phyloP scores from a whole-genome alignment of 2,888 invertebrate genomes.

The Lasioglossum calceatum region DNA sequence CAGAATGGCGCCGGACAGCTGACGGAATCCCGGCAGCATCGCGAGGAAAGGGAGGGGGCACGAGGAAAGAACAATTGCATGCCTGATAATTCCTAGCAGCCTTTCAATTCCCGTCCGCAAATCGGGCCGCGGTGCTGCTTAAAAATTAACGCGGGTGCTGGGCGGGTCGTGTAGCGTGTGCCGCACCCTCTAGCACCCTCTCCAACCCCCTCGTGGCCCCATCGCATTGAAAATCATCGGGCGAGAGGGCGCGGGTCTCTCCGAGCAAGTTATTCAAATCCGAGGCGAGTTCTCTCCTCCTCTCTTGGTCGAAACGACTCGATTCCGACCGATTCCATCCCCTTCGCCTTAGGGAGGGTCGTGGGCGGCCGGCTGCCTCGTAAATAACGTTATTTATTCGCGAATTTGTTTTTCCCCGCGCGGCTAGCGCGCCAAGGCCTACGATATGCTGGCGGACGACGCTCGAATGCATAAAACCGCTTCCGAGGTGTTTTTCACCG shows the following conservation, averaged over 20 bases:
- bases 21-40: not conserved
- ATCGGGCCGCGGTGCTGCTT: constrained; percentile 34
- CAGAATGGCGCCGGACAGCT: not conserved
- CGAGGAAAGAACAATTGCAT: constrained; percentile 9
- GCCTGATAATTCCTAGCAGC: constrained; percentile 32
- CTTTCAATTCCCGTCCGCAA: constrained; percentile 29
- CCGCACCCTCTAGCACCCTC: constrained; percentile 37
- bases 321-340: constrained; percentile 41
- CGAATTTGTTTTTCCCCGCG: constrained; percentile 73
- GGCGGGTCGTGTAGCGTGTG: constrained; percentile 35
- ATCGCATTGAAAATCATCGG: constrained; percentile 36
- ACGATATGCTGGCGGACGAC: constrained; percentile 42
- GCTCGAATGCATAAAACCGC: constrained; percentile 61
- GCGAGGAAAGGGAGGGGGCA: not conserved
- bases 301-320: constrained; percentile 20
- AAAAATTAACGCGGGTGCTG: constrained; percentile 50
- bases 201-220: not conserved
- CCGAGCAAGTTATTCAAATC: constrained; percentile 58
- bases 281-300: constrained; percentile 26
- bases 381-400: constrained; percentile 78
- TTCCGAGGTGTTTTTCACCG: constrained; percentile 45
- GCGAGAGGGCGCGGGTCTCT: constrained; percentile 1
- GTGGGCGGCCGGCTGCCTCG: constrained; percentile 36
- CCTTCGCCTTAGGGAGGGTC: constrained; percentile 30
- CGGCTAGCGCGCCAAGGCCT: constrained; percentile 20